Base-by-base conservation (phyloP, 2,113 vertebrate species). In the Turnix velox region DNA sequence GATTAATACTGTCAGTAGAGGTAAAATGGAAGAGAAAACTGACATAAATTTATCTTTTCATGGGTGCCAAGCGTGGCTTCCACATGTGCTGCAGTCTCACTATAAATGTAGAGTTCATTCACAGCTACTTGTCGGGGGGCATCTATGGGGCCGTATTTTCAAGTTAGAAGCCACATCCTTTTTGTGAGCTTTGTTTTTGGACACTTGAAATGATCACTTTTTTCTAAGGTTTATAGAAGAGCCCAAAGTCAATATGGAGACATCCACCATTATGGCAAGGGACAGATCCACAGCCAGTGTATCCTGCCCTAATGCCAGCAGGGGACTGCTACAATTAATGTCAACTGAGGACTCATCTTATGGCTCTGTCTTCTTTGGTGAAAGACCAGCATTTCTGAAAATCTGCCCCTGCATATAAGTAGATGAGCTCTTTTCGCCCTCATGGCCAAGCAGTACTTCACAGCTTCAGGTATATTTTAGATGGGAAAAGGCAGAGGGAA, bases 11-110 rank as follows among this genome's bases (percentile, higher is more conserved):
- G 75, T 88, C 16, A 0, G 54, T 71, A 82, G 94, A 93, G 84
- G 83, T 65, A 71, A 89, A 82, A 91, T 54, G 23, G 78, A 93
- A 87, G 52, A 85, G 39, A 71, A 89, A 88, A 79, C 76, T 61
- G 25, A n/a, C 65, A 82, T 19, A 42, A 77, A 88, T 94, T 74
- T 87, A 49, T 80, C 65, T 85, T 91, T 90, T 63, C 62, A 49
- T 94, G 82, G 88, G 75, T 96, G 86, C 61, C 68, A 91, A 67
- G 37, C 43, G 57, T 55, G 66, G 20, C n/a, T 93, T 91, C 69
- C 35, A 31, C 10, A 14, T 25, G 16, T 52, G 4, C 39, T 69
- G 8, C 24, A 17, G 2, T 62, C 59, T 83, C 12, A 4, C 30
- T 62, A 4, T 45, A 54, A 49, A 23, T 0, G 0, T 15, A 27